Evolutionary conservation across 92 coral and sea anemone genomes (phyloP), one percentile per base, ranked within the genome.

Genomic region (Palythoa heliodiscus): DNA sequence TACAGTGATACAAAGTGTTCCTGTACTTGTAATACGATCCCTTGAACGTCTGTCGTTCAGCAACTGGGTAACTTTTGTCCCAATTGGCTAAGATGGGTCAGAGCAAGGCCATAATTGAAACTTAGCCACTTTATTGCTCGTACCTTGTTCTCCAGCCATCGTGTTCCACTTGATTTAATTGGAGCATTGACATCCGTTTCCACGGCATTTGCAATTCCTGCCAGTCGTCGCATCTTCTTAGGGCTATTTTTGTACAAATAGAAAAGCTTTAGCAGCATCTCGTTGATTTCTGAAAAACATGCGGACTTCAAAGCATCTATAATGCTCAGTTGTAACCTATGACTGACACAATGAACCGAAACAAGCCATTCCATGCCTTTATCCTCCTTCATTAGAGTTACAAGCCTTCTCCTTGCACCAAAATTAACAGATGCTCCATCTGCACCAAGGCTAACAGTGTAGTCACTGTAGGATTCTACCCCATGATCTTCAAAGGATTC

Each of bases 61-160:
- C 24, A 71, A 57, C 55, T 81, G 61, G 38, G 55, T 69, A 87
- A 50, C 69, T 68, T 17, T 37, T 82, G 69, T 88, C 91, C 75
- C 29, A 84, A 57, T 73, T 88, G 91, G 88, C 76, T 66, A 63
- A 88, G 91, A 75, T 88, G 91, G 73, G 71, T 83, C 19, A 83
- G 3, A 60, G 75, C 85, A 63, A 88, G 84, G 53, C 89, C 85
- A 76, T 90, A 81, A 43, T 82, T 86, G 70, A 72, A 68, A 64
- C 93, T 90, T 82, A 86, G 75, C 90, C 93, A 87, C 84, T 66
- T 90, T 55, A 90, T 64, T 86, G 90, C 92, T 82, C 83, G 87
- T 20, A 89, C 39, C 79, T 89, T 89, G 55, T 89, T 89, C 80
- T 90, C 93, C 82, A 90, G 58, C 93, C 90, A 90, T 75, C 88